Evolutionary conservation across 2,113 vertebrate species (phyloP), one percentile per base, ranked within the genome.

Genomic region (Cyanocitta stelleri): DNA sequence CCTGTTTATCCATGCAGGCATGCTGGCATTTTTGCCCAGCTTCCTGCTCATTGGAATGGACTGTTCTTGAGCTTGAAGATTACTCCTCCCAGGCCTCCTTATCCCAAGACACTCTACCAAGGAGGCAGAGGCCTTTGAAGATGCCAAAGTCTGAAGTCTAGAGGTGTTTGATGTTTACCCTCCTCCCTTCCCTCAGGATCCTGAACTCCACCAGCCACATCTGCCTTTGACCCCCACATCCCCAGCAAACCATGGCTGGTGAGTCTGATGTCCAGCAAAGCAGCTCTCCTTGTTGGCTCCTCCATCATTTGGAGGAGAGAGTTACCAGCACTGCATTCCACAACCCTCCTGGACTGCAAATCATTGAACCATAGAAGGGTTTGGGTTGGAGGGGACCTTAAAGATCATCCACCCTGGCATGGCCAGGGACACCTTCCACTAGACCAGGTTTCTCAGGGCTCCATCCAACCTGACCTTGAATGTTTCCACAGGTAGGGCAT

Each of bases 171-270:
- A 39, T 61, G 32, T 76, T 61, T 27, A 48, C 30, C 10, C 14
- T 83, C 4, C n/a, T 68, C 46, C n/a, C 16, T 18, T 66, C 39
- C 39, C 11, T 55, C 62, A 55, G n/a, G 48, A 55, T 48, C 6
- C 24, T 54, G 62, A 83, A 19, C 41, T 69, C 39, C 30, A n/a
- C 29, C 39, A 89, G 29, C 62, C 78, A 41, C 1, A 2, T 46
- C 35, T 77, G 58, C 29, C 32, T 82, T 86, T 82, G 64, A 55
- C 32, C 21, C 37, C 9, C 33, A 29, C 27, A 51, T 61, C 32
- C 9, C 13, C 26, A 48, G 6, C 0, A 0, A 74, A 32, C 44
- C 22, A 3, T 37, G 41, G 21, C 13, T 73, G 66, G 26, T 66
- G 32, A 82, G 17, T 63, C 10, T 23, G 22, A 35, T 33, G 33